These are phyloP conservation scores for Cecidostiba fungosa DNA, from an alignment of 2,888 invertebrate species.

Conservation along the genomic window DNA sequence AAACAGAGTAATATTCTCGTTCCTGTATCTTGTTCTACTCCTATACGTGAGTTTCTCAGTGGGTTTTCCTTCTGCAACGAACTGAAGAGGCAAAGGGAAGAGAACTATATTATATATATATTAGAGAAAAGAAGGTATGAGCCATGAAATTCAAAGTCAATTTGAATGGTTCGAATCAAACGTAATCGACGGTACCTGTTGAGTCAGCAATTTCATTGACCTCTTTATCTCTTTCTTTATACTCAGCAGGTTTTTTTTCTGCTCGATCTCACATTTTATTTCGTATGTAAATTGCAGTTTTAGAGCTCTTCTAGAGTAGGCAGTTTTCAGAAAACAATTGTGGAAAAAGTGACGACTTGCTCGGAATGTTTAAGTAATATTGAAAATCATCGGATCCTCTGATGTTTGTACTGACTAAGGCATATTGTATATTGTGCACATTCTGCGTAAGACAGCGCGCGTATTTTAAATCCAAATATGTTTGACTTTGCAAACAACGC, in stretches of 20 bases:
- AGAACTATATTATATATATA: not conserved
- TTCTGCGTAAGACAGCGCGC: not conserved
- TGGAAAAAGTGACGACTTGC: not conserved
- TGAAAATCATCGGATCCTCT: not conserved
- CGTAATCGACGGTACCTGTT: conserved; percentile 68
- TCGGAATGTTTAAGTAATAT: not conserved
- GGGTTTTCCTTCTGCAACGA: too few species aligned
- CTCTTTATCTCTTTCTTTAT: conserved; percentile 26
- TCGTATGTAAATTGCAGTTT: not conserved
- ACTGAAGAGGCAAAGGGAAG: not conserved
- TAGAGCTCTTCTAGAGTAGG: not conserved
- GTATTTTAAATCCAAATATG: not conserved
- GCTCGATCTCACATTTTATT: conserved; percentile 1
- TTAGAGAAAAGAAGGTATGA: not conserved
- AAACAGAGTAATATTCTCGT: not conserved
- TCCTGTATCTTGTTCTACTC: not conserved
- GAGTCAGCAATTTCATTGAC: conserved; percentile 58
- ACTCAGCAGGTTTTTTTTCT: conserved; percentile 17
- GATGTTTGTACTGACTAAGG: not conserved
- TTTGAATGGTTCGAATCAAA: conserved; percentile 66
- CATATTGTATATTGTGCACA: not conserved
- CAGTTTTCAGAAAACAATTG: not conserved
- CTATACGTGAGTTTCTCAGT: too few species aligned
- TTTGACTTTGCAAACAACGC: not conserved
- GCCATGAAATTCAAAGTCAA: conserved; percentile 59